Percentiles rank a stretch among this genome's conserved stretches.
phyloP scores from a whole-genome alignment of 2,113 vertebrate species.

The Lepisosteus oculatus region DNA sequence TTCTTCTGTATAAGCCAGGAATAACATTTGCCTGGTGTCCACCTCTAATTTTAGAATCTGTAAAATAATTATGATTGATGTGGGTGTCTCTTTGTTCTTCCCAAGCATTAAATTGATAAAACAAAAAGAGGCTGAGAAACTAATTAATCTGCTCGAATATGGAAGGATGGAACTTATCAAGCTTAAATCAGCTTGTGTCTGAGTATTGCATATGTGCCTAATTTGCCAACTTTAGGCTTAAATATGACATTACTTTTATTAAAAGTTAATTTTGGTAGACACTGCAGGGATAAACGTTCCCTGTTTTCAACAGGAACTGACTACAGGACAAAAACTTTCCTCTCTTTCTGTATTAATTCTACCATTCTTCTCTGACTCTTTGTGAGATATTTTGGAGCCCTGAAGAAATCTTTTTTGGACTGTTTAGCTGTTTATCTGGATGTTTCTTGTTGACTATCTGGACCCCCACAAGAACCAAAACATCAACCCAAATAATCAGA shows the following conservation, averaged over 20 bases:
- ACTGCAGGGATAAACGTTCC: constrained; percentile 42
- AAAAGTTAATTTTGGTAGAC: constrained; percentile 47
- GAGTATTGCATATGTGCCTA: constrained; percentile 28
- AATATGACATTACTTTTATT: constrained; percentile 56
- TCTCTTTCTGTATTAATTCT: no score
- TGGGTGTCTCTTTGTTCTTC: constrained; percentile 55
- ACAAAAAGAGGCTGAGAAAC: constrained; percentile 42
- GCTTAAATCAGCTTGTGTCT: constrained; percentile 20
- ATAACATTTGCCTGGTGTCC: constrained; percentile 28
- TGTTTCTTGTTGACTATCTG: no score
- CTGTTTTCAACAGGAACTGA: constrained; percentile 21
- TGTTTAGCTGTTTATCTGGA: no score
- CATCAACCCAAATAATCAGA: no score
- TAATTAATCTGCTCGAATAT: constrained; percentile 52
- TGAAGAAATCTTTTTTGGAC: no score
- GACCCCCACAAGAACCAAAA: no score
- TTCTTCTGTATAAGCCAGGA: constrained; percentile 23
- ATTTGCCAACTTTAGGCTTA: constrained; percentile 28
- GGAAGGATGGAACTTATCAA: constrained; percentile 43
- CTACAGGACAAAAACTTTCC: no score
- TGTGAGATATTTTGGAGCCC: no score
- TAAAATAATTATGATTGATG: constrained; percentile 68
- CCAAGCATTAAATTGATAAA: constrained; percentile 51
- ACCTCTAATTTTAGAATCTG: constrained; percentile 54
- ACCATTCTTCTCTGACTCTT: no score